Percentiles rank a stretch among this genome's conserved stretches.
Evolutionary conservation across 2,113 vertebrate species (phyloP).

Genomic region (Alethe castanea): DNA sequence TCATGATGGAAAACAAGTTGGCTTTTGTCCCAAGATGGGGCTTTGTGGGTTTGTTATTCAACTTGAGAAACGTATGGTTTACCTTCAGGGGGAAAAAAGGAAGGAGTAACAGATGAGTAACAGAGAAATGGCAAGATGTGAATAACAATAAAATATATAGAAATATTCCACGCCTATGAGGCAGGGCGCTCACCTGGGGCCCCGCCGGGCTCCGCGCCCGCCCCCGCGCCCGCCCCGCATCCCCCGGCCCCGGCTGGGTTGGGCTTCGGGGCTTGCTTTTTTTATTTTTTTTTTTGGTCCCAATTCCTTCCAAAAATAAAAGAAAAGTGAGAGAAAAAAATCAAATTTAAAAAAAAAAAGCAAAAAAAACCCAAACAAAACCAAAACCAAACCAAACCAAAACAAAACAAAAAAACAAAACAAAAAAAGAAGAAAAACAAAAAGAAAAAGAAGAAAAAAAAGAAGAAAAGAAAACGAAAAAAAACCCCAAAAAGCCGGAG

Average conservation of each 20-base stretch:
- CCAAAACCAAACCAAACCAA: no score
- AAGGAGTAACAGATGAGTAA: accelerated
- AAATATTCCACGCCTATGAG: neutral
- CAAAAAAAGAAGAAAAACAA: no score
- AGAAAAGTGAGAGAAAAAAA: neutral
- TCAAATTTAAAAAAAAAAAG: neutral
- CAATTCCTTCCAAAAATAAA: no score
- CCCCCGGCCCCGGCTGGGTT: no score
- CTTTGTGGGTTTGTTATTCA: neutral
- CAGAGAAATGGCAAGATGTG: neutral
- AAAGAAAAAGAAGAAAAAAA: no score
- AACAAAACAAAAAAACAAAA: neutral
- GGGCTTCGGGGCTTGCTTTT: no score
- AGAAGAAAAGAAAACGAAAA: no score
- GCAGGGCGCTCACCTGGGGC: no score
- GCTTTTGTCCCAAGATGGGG: neutral
- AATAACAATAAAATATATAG: neutral
- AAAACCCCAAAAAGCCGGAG: neutral
- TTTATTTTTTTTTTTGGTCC: no score
- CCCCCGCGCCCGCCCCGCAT: no score
- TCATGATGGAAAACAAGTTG: neutral
- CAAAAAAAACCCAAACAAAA: no score
- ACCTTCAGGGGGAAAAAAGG: neutral
- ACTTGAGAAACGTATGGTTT: neutral
- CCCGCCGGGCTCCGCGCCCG: no score